These are phyloP conservation scores for Troglohyphantes excavatus DNA, from an alignment of 2,888 invertebrate species.

Conservation along the genomic window DNA sequence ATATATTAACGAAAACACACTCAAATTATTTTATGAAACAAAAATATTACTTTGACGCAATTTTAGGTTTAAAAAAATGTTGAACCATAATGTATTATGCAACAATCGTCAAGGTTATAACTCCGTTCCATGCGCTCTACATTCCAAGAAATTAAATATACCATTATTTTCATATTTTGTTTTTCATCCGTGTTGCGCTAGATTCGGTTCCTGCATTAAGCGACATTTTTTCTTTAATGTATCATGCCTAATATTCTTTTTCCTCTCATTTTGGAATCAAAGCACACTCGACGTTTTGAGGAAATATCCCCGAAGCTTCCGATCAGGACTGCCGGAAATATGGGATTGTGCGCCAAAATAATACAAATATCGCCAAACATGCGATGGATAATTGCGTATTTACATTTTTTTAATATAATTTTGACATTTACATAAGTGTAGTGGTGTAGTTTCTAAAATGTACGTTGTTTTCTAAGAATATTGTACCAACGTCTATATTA, in stretches of 20 bases:
- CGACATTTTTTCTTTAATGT: constrained; percentile 16
- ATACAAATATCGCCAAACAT: too few species aligned
- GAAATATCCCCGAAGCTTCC: constrained; percentile 66
- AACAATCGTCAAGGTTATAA: not conserved
- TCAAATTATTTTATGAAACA: too few species aligned
- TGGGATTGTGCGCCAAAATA: not conserved
- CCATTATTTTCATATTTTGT: not conserved
- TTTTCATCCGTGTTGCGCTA: not conserved
- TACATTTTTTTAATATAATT: too few species aligned
- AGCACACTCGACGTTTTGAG: constrained; percentile 57
- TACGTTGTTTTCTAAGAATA: too few species aligned
- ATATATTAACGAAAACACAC: too few species aligned
- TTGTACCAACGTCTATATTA: too few species aligned
- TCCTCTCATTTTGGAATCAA: constrained; percentile 45
- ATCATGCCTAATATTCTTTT: constrained; percentile 15
- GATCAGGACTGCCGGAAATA: constrained; percentile 18
- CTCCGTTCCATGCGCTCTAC: not conserved
- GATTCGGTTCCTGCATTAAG: not conserved
- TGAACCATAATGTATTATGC: not conserved
- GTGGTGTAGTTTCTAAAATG: too few species aligned
- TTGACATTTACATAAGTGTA: too few species aligned
- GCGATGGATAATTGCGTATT: too few species aligned
- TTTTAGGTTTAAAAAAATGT: too few species aligned
- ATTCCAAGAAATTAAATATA: constrained; percentile 32
- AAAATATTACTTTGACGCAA: too few species aligned